Evolutionary conservation across 2,113 vertebrate genomes (phyloP).

Genomic region (Zosterops lateralis): DNA sequence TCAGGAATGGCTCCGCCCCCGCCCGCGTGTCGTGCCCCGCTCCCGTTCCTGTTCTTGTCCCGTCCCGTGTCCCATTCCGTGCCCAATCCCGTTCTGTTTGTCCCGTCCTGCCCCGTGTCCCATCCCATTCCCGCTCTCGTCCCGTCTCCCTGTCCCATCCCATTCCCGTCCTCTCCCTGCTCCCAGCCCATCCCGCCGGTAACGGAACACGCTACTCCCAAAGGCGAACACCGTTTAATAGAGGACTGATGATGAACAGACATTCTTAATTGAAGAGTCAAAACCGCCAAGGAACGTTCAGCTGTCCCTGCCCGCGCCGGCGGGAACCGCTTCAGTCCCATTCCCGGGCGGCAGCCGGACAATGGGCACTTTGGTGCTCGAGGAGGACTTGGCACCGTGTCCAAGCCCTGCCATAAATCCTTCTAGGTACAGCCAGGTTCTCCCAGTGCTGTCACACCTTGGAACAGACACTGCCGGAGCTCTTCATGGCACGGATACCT

Average conservation of each 20-base stretch:
- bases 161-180: neutral
- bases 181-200: neutral
- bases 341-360: neutral
- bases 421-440: neutral
- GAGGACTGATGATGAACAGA: neutral
- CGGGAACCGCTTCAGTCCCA: neutral
- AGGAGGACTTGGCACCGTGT: neutral
- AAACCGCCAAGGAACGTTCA: neutral
- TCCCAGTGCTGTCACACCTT: neutral
- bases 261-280: neutral
- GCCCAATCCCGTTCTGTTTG: too few species aligned
- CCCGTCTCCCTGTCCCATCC: neutral
- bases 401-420: rapidly evolving
- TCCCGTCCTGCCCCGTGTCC: neutral
- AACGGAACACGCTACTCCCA: neutral
- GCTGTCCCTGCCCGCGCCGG: neutral
- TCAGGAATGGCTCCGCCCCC: neutral
- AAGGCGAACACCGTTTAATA: neutral
- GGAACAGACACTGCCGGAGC: neutral
- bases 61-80: neutral
- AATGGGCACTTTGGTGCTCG: rapidly evolving
- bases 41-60: neutral
- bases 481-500: rapidly evolving
- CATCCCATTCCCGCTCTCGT: neutral
- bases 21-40: neutral